Evolutionary conservation across 2,113 vertebrate species (phyloP), one percentile per base, ranked within the genome.

Genomic region (Sander vitreus): DNA sequence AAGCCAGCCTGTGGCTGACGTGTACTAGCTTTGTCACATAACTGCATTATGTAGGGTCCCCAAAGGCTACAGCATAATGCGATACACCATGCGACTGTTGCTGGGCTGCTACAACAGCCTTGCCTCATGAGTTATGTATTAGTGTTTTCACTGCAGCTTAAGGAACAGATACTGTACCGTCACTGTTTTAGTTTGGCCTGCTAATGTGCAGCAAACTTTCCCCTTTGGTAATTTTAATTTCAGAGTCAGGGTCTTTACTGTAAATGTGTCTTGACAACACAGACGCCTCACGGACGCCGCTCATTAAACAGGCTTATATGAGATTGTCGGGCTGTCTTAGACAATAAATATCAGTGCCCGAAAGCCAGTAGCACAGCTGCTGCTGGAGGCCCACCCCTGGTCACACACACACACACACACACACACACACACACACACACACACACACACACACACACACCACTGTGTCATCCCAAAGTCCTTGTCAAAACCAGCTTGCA

Each of bases 11-110:
- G 82, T 92, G 90, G 89, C 86, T 93, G 92, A 93, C 18, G 74
- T 58, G 85, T 82, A 91, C 89, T 76, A 59, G 89, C 91, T 87
- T 87, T 93, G 91, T 93, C 93, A 93, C 93, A 88, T 89, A 87
- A 91, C 91, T 92, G 87, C 90, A 93, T 92, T 92, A 92, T 91
- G 91, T 79, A 90, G 90, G 67, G 79, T 91, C 89, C 90, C 92
- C 88, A 76, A 81, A 87, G 93, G 91, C 91, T 73, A 89, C 82
- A 25, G 90, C 90, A 93, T 93, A 91, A 93, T 92, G 89, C 19
- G 85, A 92, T 84, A 70, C 60, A 60, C 79, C 60, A 67, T 3
- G 25, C 55, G 47, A 74, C 86, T 80, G 86, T 82, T 85, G 91
- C 88, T 23, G 60, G 63, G 80, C 81, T 83, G 81, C 88, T 88